Base-by-base conservation (phyloP, 2,797 vertebrate species). In the Denticeps clupeoides region DNA sequence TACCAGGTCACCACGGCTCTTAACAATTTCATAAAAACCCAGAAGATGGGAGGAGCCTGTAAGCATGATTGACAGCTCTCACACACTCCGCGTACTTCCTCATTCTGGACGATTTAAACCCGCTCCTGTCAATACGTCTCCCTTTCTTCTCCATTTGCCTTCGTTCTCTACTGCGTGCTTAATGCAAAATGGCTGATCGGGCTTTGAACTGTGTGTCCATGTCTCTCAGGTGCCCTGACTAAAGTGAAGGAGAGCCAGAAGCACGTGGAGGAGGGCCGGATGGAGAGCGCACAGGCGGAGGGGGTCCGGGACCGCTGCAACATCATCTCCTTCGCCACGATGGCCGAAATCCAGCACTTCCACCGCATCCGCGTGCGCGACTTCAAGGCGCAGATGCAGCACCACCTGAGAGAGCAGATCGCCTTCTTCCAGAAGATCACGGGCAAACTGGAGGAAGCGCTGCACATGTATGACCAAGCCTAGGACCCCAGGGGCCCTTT, bases 321-420 rank as follows among this genome's bases (percentile, higher is more conserved):
- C 80, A 91, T 93, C 75, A 95, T 98, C 71, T 97, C 93, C 41
- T 93, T 87, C 18, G 93, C 91, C 19, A 98, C 92, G 4, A 73
- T 95, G 63, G 93, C 94, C 1, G 94, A 98, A 84, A 94, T 97
- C 68, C 91, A 98, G 73, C 89, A 98, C 75, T 98, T 97, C 80
- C 90, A 98, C 73, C 89, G 87, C 70, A 91, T 89, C 63, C 82
- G 94, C 5, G 94, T 97, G 64, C 85, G 89, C 16, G 93, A 98
- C 84, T 97, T 93, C 70, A 92, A 87, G 75, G 80, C 87, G 7
- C 92, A 97, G 74, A 97, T 97, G 94, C 94, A 97, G 69, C 89
- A 93, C 76, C 90, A 89, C 81, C 82, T 98, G 37, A 88, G 87
- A 70, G 86, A 97, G 71, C 93, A 98, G 81, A 97, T 98, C 62